Evolutionary conservation across 2,888 invertebrate species (phyloP), one percentile per base, ranked within the genome.

Genomic region (Kryphioiulus occultus): DNA sequence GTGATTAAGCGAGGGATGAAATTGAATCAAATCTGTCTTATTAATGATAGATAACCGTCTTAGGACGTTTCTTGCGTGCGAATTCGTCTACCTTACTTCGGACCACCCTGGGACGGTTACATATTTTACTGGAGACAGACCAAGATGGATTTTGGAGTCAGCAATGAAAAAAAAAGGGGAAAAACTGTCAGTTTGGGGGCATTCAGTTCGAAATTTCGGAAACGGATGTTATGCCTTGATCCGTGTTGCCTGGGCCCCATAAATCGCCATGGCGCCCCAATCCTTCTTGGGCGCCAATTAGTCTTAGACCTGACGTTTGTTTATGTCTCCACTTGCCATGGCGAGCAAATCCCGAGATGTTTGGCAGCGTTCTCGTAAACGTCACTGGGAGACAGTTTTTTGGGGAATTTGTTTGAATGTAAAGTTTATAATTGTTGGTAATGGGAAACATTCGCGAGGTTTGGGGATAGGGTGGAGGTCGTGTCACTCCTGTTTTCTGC

Each of bases 11-110:
- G 68, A 68, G 78, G 78, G 78, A 78, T 78, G 78, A 78, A 78
- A 78, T 78, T 78, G 78, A 78, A 78, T 78, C 78, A 78, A 78
- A 30, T 30, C 17, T 78, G 78, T 78, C 78, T 78, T 78, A 78
- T 78, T 78, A 78, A 78, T 78, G 78, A 78, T 78, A 78, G 26
- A 78, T 78, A 15, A 78, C 78, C 78, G 9, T 47, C 17, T 47
- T 39, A 9, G 47, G 47, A 47, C 47, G 47, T 12, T 47, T 17
- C 4, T 47, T 17, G 12, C 42, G 42, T 12, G 42, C 42, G 47
- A 68, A 68, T 78, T 12, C 78, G 9, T 30, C 78, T 78, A 78
- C 78, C 78, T 78, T 30, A 26, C 30, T 15, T 78, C 15, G 30
- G 78, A 78, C 78, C 78, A 78, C 78, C 78, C 78, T 78, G 78